Percentiles rank a stretch among this genome's conserved stretches.
Evolutionary conservation across 1,140 invertebrate species (phyloP).

Genomic region (Drosophila suzukii): DNA sequence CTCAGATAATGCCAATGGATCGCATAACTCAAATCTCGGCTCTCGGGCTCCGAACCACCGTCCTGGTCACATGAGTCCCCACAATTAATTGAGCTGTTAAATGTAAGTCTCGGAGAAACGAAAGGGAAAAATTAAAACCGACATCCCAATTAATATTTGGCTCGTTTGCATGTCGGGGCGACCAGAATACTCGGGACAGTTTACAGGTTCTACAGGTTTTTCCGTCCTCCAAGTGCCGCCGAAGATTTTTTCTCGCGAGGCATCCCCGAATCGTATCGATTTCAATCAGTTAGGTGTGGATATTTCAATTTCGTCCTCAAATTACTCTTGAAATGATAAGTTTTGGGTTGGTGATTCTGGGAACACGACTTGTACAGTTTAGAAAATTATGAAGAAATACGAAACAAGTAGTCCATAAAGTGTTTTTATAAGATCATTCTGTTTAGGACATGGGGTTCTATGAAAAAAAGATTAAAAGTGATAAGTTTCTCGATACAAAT

Average conservation of each 20-base stretch:
- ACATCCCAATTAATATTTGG: conserved; percentile 78
- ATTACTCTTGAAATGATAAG: conserved; percentile 6
- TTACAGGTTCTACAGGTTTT: conserved; percentile 55
- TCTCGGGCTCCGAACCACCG: conserved; percentile 12
- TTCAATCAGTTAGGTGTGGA: conserved; percentile 52
- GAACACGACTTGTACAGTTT: neutral
- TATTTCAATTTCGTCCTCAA: conserved; percentile 40
- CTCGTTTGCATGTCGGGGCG: conserved; percentile 63
- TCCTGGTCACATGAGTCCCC: conserved; percentile 62
- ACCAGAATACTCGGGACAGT: conserved; percentile 37
- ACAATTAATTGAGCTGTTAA: conserved; percentile 82
- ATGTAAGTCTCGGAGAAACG: conserved; percentile 74
- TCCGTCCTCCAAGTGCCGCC: conserved; percentile 2
- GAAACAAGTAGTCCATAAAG: too few species aligned
- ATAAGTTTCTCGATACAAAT: too few species aligned
- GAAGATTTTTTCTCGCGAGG: conserved; percentile 6
- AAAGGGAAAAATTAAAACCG: conserved; percentile 79
- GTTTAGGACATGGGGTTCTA: too few species aligned
- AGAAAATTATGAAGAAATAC: neutral
- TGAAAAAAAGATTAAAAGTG: too few species aligned
- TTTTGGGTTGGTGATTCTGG: neutral
- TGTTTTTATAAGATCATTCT: neutral
- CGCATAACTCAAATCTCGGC: conserved; percentile 72
- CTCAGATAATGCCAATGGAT: conserved; percentile 78
- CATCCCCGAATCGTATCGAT: conserved; percentile 25